phyloP scores from a whole-genome alignment of 1,140 invertebrate genomes.

The Theocolax elegans region DNA sequence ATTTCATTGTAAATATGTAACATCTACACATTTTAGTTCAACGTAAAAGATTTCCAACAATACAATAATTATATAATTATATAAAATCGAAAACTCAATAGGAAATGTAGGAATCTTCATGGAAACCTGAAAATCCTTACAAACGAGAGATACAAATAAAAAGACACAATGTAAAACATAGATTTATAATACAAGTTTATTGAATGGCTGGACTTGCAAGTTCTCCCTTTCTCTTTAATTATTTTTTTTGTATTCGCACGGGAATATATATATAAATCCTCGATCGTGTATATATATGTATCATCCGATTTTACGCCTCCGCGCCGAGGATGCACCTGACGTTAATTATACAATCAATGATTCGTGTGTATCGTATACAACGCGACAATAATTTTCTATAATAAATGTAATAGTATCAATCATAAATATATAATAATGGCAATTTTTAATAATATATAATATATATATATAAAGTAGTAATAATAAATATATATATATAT shows the following conservation, averaged over 20 bases:
- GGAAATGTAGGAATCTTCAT: too few relatives aligned
- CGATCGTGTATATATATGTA: neutral
- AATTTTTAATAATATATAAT: constrained; percentile 46
- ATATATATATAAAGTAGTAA: too few relatives aligned
- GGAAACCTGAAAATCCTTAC: too few relatives aligned
- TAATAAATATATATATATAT: constrained; percentile 38
- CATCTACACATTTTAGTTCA: too few relatives aligned
- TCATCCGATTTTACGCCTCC: neutral
- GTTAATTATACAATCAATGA: constrained; percentile 22
- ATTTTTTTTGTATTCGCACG: neutral
- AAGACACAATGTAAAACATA: constrained; percentile 39
- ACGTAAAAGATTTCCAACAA: too few relatives aligned
- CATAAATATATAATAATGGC: constrained; percentile 46
- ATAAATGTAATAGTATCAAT: constrained; percentile 44
- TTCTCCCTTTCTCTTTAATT: constrained; percentile 6
- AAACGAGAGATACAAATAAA: too few relatives aligned
- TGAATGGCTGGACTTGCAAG: constrained; percentile 55
- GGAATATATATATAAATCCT: constrained; percentile 14
- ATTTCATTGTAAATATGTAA: too few relatives aligned
- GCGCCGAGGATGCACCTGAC: neutral
- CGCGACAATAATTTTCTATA: constrained; percentile 42
- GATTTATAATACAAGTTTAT: constrained; percentile 61
- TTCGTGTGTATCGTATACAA: constrained; percentile 3
- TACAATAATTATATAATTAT: too few relatives aligned
- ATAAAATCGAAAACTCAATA: too few relatives aligned